Conservation (phyloP, 2,888 invertebrate genomes). For the Brachynemurus nebulosus region DNA sequence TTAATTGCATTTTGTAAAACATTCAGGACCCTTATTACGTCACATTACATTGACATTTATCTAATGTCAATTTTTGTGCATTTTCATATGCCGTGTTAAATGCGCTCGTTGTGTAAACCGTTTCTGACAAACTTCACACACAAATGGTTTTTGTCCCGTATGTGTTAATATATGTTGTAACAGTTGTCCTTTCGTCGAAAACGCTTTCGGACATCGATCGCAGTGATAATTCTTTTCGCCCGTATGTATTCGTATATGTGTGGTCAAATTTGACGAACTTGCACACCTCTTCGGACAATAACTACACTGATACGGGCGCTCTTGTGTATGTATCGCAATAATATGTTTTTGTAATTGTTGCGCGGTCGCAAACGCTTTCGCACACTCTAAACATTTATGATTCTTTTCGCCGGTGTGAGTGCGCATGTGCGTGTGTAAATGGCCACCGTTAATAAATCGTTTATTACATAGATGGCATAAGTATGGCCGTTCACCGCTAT, state of each 20-base stretch:
- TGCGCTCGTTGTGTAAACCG: conserved; percentile 33
- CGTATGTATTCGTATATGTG: conserved; percentile 31
- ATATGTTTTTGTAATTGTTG: conserved; percentile 33
- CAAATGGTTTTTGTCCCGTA: conserved; percentile 31
- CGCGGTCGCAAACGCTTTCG: conserved; percentile 31
- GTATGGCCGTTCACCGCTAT: conserved; percentile 32
- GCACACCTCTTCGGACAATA: conserved; percentile 32
- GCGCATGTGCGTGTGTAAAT: conserved; percentile 32
- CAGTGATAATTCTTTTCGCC: conserved; percentile 33
- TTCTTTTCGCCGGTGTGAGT: conserved; percentile 33
- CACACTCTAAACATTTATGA: conserved; percentile 31
- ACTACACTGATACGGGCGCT: conserved; percentile 30
- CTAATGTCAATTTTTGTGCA: conserved; percentile 25
- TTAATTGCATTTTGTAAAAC: too few relatives aligned
- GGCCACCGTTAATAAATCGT: conserved; percentile 31
- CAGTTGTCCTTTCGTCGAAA: conserved; percentile 31
- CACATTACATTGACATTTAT: too few relatives aligned
- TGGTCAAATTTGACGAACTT: conserved; percentile 31
- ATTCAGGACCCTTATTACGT: too few relatives aligned
- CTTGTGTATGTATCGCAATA: conserved; percentile 29
- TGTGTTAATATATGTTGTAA: conserved; percentile 32
- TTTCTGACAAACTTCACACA: conserved; percentile 31
- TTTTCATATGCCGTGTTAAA: conserved; percentile 29
- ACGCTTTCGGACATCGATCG: conserved; percentile 30
- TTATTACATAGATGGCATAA: conserved; percentile 32